Evolutionary conservation across 1,140 invertebrate species (phyloP).

Genomic region (Whitmania pigra): DNA sequence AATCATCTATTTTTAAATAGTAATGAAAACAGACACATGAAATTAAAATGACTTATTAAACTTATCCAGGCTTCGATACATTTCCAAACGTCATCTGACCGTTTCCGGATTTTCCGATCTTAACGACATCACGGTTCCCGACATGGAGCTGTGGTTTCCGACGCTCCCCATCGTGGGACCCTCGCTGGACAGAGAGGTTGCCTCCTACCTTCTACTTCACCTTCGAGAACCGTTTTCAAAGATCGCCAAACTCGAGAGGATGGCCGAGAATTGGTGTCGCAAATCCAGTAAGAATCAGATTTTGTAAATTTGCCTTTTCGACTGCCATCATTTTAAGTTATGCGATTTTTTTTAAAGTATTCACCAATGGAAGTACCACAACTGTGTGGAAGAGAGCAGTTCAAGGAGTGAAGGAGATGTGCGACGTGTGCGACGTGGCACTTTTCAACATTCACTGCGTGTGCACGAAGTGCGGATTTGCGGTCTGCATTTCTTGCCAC

Average conservation of each 20-base stretch:
- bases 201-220: conserved; percentile 81
- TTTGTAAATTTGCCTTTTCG: not conserved
- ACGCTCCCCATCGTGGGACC: conserved; percentile 34
- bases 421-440: conserved; percentile 93
- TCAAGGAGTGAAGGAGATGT: conserved; percentile 90
- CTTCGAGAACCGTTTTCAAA: conserved; percentile 60
- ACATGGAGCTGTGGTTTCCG: conserved; percentile 72
- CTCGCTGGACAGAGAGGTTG: conserved; percentile 69
- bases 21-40: conserved; percentile 20
- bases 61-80: conserved; percentile 58
- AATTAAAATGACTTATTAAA: conserved; percentile 9
- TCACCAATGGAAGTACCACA: not conserved
- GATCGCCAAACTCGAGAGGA: conserved; percentile 73
- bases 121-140: conserved; percentile 67
- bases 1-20: not conserved
- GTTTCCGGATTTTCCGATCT: conserved; percentile 85
- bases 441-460: conserved; percentile 97
- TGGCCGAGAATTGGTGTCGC: conserved; percentile 60
- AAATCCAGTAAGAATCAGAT: conserved; percentile 50
- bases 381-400: conserved; percentile 77
- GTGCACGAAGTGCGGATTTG: conserved; percentile 90
- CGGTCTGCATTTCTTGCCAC: conserved; percentile 92
- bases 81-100: conserved; percentile 73
- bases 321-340: not conserved
- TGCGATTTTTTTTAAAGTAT: not conserved